Evolutionary conservation across 64 coral and sea anemone species (phyloP), one percentile per base, ranked within the genome.

Genomic region (Porites lutea): DNA sequence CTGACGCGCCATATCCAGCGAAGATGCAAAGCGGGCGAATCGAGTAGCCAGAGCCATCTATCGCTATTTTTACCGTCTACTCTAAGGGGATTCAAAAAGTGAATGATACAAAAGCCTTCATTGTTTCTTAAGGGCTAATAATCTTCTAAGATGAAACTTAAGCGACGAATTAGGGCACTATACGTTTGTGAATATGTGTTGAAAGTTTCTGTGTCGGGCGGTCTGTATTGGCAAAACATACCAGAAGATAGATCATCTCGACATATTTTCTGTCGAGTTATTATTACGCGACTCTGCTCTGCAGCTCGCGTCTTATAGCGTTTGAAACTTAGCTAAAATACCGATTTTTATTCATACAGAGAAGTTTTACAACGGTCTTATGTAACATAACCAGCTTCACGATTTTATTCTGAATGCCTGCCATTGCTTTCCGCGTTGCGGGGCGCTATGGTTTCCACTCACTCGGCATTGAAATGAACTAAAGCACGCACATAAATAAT

Each of bases 381-480:
- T 51, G 2, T 60, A 19, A 65, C 59, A 49, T 4, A 18, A 61
- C 52, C 43, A 37, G 22, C 44, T 68, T 69, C 63, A 18, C 4
- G 62, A 9, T 84, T 84, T 84, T 18, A 68, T 84, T 84, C 62
- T 48, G 37, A 84, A 84, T 84, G 47, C 62, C 52, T 84, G 16
- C 73, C 4, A 50, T 76, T 76, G 73, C 73, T 76, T 84, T 84
- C 81, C 81, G 81, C 81, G 81, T 84, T 84, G 81, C 81, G 81
- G 81, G 60, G 81, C 61, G 63, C 81, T 84, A 84, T 84, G 81
- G 81, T 84, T 84, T 65, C 73, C 73, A 76, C 51, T 50, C 62
- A 84, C 37, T 68, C 64, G 46, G 81, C 81, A 84, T 84, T 84
- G 18, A 84, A 84, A 84, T 84, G 62, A 84, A 60, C 45, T 57